Base-by-base conservation (phyloP, 2,888 invertebrate genomes). In the Saturnia pavonia region DNA sequence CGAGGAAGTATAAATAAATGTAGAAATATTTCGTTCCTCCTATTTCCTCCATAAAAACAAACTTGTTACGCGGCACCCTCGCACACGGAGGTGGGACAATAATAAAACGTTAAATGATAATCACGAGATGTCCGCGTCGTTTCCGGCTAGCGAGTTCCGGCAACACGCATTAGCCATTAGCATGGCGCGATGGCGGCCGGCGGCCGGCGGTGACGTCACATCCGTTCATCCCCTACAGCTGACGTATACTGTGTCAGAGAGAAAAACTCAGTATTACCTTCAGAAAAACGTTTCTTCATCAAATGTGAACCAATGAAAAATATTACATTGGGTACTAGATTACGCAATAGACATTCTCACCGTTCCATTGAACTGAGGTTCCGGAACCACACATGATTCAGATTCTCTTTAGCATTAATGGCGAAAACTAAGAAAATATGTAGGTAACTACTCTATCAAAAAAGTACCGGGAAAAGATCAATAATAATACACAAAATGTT, bases 141-240 rank as follows among this genome's bases (percentile, higher is more conserved):
- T 89, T 91, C 92, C 91, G 87, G 84, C 75, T 81, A 78, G 81
- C 84, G 81, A 84, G 85, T 91, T 92, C 92, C 92, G 89, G 89
- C 81, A 87, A 93, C 93, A 92, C 88, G 91, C 92, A 90, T 91
- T 89, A 88, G 88, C 92, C 92, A 93, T 93, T 92, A 93, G 90
- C 88, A 90, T 87, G 88, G 87, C n/a, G n/a, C n/a, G n/a, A n/a
- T n/a, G n/a, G n/a, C n/a, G n/a, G n/a, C n/a, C n/a, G n/a, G n/a
- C 87, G 83, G 85, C 87, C 82, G 85, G 77, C 79, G 82, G 78
- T 89, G 89, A 90, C 91, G 91, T 90, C 90, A 90, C 85, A 76
- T 88, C 91, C 89, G 88, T 79, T 75, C 78, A 74, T 77, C 78
- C 76, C 80, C 76, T 72, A 74, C 71, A 57, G 57, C 57, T 57